Conservation (phyloP, 2,113 vertebrate species). For the Passer montanus region DNA sequence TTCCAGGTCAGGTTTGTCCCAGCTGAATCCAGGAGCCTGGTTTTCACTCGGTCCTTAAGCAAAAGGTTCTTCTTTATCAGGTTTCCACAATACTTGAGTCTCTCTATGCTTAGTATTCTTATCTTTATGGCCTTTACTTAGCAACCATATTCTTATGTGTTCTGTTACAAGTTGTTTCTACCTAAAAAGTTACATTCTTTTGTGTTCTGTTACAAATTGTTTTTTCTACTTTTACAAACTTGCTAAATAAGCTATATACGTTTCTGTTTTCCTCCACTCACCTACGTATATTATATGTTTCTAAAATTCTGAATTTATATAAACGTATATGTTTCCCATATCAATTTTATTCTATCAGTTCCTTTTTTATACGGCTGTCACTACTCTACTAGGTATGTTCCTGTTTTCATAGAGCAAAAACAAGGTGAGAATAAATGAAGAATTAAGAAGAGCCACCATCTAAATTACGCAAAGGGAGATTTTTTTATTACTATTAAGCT, state of each 20-base stretch:
- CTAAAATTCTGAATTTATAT: background rate
- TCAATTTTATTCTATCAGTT: background rate
- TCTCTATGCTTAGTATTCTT: background rate
- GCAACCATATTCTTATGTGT: background rate
- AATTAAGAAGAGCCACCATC: background rate
- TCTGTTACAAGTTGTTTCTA: background rate
- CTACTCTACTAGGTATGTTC: background rate
- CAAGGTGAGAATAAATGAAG: background rate
- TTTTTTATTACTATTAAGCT: background rate
- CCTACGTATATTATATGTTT: background rate
- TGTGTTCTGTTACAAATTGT: background rate
- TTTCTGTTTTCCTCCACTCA: background rate
- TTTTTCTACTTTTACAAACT: background rate
- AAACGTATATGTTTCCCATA: background rate
- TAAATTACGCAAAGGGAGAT: background rate
- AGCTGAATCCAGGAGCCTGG: background rate
- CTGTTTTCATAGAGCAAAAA: background rate
- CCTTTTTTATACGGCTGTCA: background rate
- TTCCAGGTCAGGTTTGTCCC: background rate
- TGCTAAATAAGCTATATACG: background rate
- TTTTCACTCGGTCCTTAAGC: background rate
- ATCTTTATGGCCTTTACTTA: background rate
- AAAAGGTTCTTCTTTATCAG: background rate
- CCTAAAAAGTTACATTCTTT: background rate
- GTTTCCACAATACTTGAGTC: background rate